Evolutionary conservation across 2,888 invertebrate species (phyloP), one percentile per base, ranked within the genome.

Genomic region (Xanthorhoe spadicearia): DNA sequence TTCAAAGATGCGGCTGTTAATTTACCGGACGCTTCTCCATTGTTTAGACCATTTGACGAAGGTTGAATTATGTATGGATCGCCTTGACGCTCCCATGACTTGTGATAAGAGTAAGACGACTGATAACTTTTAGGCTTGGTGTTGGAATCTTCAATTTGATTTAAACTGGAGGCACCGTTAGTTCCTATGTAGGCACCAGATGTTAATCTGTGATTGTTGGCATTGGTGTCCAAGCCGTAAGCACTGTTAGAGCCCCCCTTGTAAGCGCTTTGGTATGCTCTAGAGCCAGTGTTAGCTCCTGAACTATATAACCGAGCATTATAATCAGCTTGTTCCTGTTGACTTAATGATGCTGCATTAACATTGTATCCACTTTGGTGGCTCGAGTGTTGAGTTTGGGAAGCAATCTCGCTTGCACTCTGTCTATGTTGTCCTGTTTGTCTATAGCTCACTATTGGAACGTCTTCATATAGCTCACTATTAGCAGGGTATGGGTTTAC

Each of bases 81-180:
- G 19, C 93, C 93, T 75, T 90, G 93, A 62, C 87, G 87, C 74
- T 93, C 93, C 93, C 93, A 93, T 23, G 93, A 86, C 75, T 93
- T 93, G 66, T 93, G 92, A 71, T 93, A 93, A 6, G 93, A 88
- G 79, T 92, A 93, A 18, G 93, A 90, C 23, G 93, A 92, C 15
- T 92, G 89, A 73, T 92, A 94, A 77, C 84, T 85, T 82, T 93
- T 93, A 13, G 93, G 93, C 66, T 80, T 85, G 1, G 81, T 68
- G 70, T 74, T 80, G 32, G 80, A 56, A 69, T 78, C 71, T 65
- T 82, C 84, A 35, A 84, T 79, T 66, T 82, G 77, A 67, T 76
- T 78, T 57, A 77, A 65, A 71, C 77, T 67, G 2, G 49, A 50
- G 8, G 52, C 73, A 49, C 62, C 46, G 32, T 61, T 54, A 35